Conservation (phyloP, 2,797 vertebrate genomes). For the Bovichtus diacanthus region DNA sequence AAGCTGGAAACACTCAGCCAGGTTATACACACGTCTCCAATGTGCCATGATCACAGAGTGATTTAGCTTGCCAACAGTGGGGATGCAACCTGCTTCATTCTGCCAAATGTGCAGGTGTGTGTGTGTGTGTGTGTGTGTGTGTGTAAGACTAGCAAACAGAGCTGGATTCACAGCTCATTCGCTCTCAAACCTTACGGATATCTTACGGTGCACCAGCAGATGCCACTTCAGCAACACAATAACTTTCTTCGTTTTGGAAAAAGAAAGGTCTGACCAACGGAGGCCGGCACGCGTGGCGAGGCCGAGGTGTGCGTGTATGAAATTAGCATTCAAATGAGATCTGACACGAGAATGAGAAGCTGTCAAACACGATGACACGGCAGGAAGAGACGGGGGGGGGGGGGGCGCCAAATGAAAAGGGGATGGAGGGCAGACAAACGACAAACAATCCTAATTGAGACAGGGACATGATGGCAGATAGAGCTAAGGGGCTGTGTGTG, state of each 20-base stretch:
- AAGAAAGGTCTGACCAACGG: not conserved
- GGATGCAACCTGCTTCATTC: constrained; percentile 38
- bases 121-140: not conserved
- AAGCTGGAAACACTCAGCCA: constrained; percentile 27
- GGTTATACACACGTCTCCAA: constrained; percentile 35
- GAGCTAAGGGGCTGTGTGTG: constrained; percentile 24
- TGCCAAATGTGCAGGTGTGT: constrained; percentile 46
- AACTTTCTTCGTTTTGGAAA: not conserved
- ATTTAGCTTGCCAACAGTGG: constrained; percentile 51
- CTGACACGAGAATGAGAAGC: constrained; percentile 94
- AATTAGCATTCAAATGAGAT: constrained; percentile 80
- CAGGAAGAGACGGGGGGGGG: constrained; percentile 35
- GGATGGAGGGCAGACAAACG: constrained; percentile 82
- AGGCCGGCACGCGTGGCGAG: not conserved
- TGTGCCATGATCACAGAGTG: constrained; percentile 38
- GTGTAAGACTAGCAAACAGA: constrained; percentile 22
- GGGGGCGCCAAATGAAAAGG: constrained; percentile 78
- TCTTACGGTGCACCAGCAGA: too few relatives aligned
- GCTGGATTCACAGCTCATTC: constrained; percentile 46
- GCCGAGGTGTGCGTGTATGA: constrained; percentile 37
- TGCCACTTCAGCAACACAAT: not conserved
- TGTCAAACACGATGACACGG: constrained; percentile 96
- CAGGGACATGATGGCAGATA: constrained; percentile 68
- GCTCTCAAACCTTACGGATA: too few relatives aligned
- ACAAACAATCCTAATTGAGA: constrained; percentile 80